These are phyloP conservation scores for Varanus salvator DNA, from an alignment of 2,113 vertebrate species.

Conservation along the genomic window DNA sequence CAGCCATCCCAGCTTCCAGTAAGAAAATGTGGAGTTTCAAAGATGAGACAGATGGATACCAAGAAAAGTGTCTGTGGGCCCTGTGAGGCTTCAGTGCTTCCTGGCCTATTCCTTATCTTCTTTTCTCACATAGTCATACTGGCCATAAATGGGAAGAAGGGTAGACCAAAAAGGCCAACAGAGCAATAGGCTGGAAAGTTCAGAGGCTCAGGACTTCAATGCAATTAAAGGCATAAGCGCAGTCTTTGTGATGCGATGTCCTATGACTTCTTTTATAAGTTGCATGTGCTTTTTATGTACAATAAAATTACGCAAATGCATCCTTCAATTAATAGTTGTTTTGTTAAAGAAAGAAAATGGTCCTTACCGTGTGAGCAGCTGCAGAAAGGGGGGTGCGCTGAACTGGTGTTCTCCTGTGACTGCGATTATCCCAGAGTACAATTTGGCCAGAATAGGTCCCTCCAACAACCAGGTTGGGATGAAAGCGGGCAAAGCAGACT, in stretches of 20 bases:
- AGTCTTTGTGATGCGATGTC: neutral
- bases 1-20: too few species aligned
- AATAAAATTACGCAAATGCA: neutral
- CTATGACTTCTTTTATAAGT: neutral
- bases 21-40: too few species aligned
- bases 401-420: conserved; percentile 93
- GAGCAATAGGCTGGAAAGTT: neutral
- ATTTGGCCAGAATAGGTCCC: conserved; percentile 98
- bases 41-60: too few species aligned
- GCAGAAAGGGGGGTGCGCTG: conserved; percentile 96
- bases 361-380: conserved; percentile 93
- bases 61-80: too few species aligned
- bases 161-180: neutral
- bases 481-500: conserved; percentile 95
- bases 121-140: neutral
- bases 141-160: neutral
- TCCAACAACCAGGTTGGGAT: conserved; percentile 94
- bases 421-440: conserved; percentile 97
- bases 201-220: neutral
- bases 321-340: neutral
- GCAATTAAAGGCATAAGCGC: neutral
- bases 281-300: neutral
- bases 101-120: neutral
- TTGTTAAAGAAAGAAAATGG: neutral
- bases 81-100: neutral